A percentile compares a stretch with the other conserved stretches of the same genome.
Evolutionary conservation across 2,888 invertebrate genomes (phyloP).

Genomic region (Philereme transversata): DNA sequence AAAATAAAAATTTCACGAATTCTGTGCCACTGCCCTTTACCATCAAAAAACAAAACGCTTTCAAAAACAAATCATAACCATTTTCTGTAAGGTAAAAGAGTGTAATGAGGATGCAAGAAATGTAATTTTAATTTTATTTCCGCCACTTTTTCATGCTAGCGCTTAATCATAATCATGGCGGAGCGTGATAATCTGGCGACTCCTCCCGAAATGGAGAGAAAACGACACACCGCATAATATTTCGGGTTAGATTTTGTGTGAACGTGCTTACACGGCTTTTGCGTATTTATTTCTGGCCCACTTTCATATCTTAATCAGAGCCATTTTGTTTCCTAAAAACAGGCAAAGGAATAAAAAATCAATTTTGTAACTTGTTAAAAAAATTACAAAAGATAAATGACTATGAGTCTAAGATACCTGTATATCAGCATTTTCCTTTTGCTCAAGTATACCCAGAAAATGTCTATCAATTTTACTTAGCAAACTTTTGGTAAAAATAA

Average conservation of each 20-base stretch:
- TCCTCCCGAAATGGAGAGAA: slow-evolving; percentile 58
- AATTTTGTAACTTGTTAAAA: not conserved
- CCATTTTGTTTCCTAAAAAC: too few relatives aligned
- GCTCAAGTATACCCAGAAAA: slow-evolving; percentile 41
- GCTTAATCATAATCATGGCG: slow-evolving; percentile 72
- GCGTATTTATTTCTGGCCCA: slow-evolving; percentile 5
- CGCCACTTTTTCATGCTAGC: slow-evolving; percentile 56
- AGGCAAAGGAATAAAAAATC: too few relatives aligned
- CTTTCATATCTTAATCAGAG: not conserved
- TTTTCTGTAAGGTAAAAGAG: slow-evolving; percentile 47
- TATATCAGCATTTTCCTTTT: not conserved
- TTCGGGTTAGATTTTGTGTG: slow-evolving; percentile 53
- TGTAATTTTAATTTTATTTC: slow-evolving; percentile 70
- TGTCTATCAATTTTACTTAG: slow-evolving; percentile 71
- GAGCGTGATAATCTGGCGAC: slow-evolving; percentile 64
- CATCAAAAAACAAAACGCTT: not conserved
- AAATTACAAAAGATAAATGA: not conserved
- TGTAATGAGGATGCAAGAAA: slow-evolving; percentile 58
- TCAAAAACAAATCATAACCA: slow-evolving; percentile 29
- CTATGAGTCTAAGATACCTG: not conserved
- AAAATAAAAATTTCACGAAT: too few relatives aligned
- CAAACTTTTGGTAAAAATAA: slow-evolving; percentile 45
- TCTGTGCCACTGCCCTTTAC: too few relatives aligned
- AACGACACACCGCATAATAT: slow-evolving; percentile 61
- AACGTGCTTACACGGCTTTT: slow-evolving; percentile 51